Conservation (phyloP, 2,888 invertebrate genomes). For the Zaprionus obscuricornis region DNA sequence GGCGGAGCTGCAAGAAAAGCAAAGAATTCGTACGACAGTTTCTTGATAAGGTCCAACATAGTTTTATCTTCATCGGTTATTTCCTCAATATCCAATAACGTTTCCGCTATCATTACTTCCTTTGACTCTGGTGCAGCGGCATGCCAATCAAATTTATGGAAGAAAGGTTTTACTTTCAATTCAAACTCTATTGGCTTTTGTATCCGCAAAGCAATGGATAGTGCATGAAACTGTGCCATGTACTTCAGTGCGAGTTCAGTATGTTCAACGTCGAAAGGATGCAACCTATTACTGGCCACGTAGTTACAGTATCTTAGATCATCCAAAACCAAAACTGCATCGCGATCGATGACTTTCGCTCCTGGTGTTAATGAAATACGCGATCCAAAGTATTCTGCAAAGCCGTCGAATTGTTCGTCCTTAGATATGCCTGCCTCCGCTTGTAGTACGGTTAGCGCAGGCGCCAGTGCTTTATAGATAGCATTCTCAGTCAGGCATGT, state of each 20-base stretch:
- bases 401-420: conserved; percentile 45
- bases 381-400: conserved; percentile 55
- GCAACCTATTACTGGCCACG: conserved; percentile 37
- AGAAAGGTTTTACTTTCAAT: conserved; percentile 44
- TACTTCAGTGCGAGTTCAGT: conserved; percentile 40
- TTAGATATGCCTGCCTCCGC: conserved; percentile 31
- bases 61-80: conserved; percentile 44
- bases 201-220: conserved; percentile 45
- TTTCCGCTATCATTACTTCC: conserved; percentile 52
- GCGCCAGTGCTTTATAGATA: conserved; percentile 51
- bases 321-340: conserved; percentile 58
- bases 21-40: conserved; percentile 50
- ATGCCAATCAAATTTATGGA: conserved; percentile 62
- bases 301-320: conserved; percentile 39
- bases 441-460: conserved; percentile 39
- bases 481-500: conserved; percentile 60
- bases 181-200: conserved; percentile 38
- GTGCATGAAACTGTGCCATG: conserved; percentile 59
- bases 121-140: conserved; percentile 59
- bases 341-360: conserved; percentile 39
- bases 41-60: conserved; percentile 16
- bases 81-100: conserved; percentile 44
- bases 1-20: conserved; percentile 43
- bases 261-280: conserved; percentile 46
- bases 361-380: conserved; percentile 36